phyloP scores from a whole-genome alignment of 1,140 invertebrate species.

The Drosophila persimilis region DNA sequence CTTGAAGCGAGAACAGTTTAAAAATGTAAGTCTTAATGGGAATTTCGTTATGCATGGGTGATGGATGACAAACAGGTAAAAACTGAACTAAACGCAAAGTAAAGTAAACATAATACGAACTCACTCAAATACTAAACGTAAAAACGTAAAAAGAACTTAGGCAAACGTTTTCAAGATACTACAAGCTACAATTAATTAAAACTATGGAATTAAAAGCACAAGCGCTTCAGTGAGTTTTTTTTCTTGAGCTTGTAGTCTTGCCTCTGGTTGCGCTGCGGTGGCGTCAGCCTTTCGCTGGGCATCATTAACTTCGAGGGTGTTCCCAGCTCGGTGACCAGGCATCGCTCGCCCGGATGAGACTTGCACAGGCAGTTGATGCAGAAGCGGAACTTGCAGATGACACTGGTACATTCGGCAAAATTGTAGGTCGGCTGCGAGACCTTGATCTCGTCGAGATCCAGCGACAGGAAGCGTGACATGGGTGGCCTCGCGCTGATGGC shows the following conservation, averaged over 20 bases:
- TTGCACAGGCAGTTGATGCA: slow-evolving; percentile 53
- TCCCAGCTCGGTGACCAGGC: slow-evolving; percentile 65
- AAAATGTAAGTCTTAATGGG: slow-evolving; percentile 20
- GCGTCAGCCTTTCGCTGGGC: slow-evolving; percentile 56
- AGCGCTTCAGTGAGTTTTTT: slow-evolving; percentile 66
- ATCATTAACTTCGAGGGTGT: slow-evolving; percentile 69
- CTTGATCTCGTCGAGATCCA: slow-evolving; percentile 49
- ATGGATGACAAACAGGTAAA: slow-evolving; percentile 17
- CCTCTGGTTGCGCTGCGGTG: slow-evolving; percentile 52
- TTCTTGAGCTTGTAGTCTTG: slow-evolving; percentile 57
- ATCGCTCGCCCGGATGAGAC: slow-evolving; percentile 65
- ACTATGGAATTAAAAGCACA: slow-evolving; percentile 59
- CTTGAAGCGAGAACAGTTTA: slow-evolving; percentile 29
- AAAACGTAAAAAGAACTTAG: slow-evolving; percentile 18
- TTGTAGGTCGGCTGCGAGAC: slow-evolving; percentile 13
- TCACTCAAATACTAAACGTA: slow-evolving; percentile 51
- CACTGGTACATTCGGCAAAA: slow-evolving; percentile 60
- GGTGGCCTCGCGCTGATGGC: not conserved
- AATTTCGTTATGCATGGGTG: slow-evolving; percentile 8
- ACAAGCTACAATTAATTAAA: slow-evolving; percentile 18
- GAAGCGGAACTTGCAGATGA: slow-evolving; percentile 58
- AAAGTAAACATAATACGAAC: slow-evolving; percentile 27
- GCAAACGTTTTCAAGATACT: slow-evolving; percentile 13
- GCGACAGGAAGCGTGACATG: slow-evolving; percentile 51
- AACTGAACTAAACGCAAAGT: slow-evolving; percentile 13